Evolutionary conservation across 1,140 invertebrate genomes (phyloP).

Genomic region (Drusus annulatus): DNA sequence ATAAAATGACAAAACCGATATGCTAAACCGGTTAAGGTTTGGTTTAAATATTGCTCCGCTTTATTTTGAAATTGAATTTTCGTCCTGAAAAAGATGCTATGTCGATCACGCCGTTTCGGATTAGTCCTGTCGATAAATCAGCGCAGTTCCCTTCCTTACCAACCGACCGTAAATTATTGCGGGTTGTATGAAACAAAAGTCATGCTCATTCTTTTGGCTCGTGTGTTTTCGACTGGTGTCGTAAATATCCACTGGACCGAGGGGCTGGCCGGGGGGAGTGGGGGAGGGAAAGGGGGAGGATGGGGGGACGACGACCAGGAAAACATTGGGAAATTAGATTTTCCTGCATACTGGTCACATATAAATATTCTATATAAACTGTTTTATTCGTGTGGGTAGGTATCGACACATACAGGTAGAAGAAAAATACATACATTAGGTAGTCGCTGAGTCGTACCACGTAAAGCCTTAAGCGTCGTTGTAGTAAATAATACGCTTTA

Average conservation of each 20-base stretch:
- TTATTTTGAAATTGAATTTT: slow-evolving; percentile 19
- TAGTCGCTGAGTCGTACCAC: too few relatives aligned
- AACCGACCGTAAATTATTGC: slow-evolving; percentile 28
- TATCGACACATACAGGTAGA: too few relatives aligned
- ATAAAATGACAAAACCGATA: too few relatives aligned
- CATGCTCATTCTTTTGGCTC: slow-evolving; percentile 35
- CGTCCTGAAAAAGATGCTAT: slow-evolving; percentile 23
- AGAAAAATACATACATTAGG: too few relatives aligned
- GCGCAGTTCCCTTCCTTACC: slow-evolving; percentile 28
- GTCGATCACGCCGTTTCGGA: slow-evolving; percentile 27
- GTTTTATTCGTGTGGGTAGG: too few relatives aligned
- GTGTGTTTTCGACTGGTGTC: slow-evolving; percentile 37
- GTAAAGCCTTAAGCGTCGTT: too few relatives aligned
- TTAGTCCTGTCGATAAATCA: slow-evolving; percentile 40
- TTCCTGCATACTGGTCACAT: slow-evolving; percentile 4
- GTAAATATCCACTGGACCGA: slow-evolving; percentile 30
- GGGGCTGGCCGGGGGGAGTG: background rate
- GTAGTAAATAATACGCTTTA: too few relatives aligned
- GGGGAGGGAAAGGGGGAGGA: background rate
- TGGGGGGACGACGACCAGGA: background rate
- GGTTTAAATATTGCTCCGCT: slow-evolving; percentile 1
- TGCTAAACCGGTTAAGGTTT: background rate
- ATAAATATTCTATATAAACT: background rate
- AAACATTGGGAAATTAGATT: slow-evolving; percentile 30
- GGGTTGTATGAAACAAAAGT: slow-evolving; percentile 39